phyloP scores from a whole-genome alignment of 2,797 vertebrate genomes.

The Phyllotis vaccarum region DNA sequence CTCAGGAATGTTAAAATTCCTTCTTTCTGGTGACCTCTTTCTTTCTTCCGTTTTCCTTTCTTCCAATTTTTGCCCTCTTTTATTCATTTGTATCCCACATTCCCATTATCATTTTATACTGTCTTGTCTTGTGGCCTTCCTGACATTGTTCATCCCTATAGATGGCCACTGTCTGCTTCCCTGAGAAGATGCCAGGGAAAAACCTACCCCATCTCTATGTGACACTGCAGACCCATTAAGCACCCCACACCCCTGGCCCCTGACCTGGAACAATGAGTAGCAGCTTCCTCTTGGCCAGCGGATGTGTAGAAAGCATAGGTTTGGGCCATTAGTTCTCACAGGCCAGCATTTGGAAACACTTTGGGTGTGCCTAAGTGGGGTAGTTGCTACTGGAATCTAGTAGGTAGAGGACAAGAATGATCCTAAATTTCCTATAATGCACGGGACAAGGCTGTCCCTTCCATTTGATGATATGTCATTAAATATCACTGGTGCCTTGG shows the following conservation, averaged over 20 bases:
- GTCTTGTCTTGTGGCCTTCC: background rate
- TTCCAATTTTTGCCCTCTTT: background rate
- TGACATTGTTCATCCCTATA: background rate
- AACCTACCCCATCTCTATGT: background rate
- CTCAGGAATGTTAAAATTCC: constrained; percentile 5
- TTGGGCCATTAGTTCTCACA: background rate
- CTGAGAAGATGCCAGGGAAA: constrained; percentile 4
- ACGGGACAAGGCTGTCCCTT: accelerated
- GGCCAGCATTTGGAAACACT: background rate
- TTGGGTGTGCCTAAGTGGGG: background rate
- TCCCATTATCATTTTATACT: background rate
- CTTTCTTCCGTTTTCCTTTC: background rate
- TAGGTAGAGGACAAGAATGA: background rate
- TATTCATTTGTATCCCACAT: constrained; percentile 28
- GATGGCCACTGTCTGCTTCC: background rate
- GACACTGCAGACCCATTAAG: background rate
- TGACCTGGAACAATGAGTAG: background rate
- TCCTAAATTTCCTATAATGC: background rate
- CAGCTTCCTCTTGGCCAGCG: background rate
- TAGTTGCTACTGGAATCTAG: background rate
- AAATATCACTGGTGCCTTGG: background rate
- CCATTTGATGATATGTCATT: background rate
- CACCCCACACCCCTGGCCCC: background rate
- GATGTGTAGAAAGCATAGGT: background rate
- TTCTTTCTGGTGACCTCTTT: constrained; percentile 41